Conservation (phyloP, 2,113 vertebrate genomes). For the Python bivittatus region DNA sequence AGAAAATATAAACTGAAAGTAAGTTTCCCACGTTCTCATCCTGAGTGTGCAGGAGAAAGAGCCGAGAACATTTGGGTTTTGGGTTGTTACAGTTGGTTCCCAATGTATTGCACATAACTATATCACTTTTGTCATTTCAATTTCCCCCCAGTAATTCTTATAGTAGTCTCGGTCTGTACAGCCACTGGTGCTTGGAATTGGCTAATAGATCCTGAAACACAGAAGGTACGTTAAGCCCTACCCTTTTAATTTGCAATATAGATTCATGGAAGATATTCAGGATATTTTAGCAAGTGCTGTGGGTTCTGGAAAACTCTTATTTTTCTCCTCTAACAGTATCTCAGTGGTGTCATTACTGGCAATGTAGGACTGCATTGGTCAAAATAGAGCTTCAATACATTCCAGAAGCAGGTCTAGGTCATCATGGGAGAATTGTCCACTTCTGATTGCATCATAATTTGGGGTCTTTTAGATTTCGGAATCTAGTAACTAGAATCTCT, state of each 20-base stretch:
- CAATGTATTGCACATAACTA: background rate
- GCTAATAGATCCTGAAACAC: conserved; percentile 98
- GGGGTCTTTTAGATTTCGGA: background rate
- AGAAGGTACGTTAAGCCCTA: conserved; percentile 81
- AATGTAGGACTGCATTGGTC: background rate
- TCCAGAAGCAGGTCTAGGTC: background rate
- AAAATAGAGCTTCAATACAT: background rate
- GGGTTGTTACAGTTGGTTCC: background rate
- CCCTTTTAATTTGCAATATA: background rate
- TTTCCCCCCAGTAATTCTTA: conserved; percentile 90
- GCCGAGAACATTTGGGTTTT: too few species aligned
- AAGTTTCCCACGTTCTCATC: too few species aligned
- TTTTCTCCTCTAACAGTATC: background rate
- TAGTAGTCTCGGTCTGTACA: conserved; percentile 97
- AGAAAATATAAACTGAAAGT: too few species aligned
- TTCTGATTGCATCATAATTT: background rate
- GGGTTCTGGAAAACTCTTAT: background rate
- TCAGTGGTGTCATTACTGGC: background rate
- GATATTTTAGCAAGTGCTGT: background rate
- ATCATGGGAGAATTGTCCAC: background rate
- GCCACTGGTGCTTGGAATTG: conserved; percentile 99
- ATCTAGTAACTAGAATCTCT: too few species aligned
- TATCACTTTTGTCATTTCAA: conserved; percentile 14
- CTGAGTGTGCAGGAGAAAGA: too few species aligned
- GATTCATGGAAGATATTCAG: background rate